phyloP scores from a whole-genome alignment of 92 coral and sea anemone species.

The Phenganax marumi region DNA sequence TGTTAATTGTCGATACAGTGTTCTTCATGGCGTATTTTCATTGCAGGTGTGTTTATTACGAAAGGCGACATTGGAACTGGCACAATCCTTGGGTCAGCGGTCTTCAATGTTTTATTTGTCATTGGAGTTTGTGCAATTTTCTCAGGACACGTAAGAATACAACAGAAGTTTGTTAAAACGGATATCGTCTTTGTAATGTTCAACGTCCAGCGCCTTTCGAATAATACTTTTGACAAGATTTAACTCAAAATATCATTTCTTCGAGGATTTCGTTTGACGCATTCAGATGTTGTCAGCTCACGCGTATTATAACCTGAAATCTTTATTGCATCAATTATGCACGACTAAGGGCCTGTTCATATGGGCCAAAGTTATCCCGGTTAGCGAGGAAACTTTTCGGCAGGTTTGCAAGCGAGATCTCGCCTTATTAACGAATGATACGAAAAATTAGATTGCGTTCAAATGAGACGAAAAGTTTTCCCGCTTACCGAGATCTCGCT shows the following conservation, averaged over 20 bases:
- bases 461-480: too few species aligned
- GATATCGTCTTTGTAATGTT: background rate
- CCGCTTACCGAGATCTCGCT: too few species aligned
- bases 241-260: too few species aligned
- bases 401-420: too few species aligned
- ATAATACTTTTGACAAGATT: background rate
- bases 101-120: slow-evolving; percentile 91
- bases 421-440: too few species aligned
- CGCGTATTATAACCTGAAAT: background rate
- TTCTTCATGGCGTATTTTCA: background rate
- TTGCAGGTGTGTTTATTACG: slow-evolving; percentile 88
- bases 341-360: background rate
- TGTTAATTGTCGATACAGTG: background rate
- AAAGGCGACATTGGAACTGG: slow-evolving; percentile 98
- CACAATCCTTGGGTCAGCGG: slow-evolving; percentile 94
- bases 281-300: background rate
- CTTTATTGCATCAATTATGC: background rate
- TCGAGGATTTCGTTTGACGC: too few species aligned
- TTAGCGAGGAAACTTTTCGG: too few species aligned
- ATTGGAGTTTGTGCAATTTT: slow-evolving; percentile 91
- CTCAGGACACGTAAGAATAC: slow-evolving; percentile 83
- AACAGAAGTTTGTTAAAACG: background rate
- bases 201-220: background rate
- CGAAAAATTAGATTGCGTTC: too few species aligned
- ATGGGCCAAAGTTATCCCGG: too few species aligned